Percentiles rank a stretch among this genome's conserved stretches.
Conservation (phyloP, 1,140 invertebrate genomes). For the Ceratoteleas bidentatus region DNA sequence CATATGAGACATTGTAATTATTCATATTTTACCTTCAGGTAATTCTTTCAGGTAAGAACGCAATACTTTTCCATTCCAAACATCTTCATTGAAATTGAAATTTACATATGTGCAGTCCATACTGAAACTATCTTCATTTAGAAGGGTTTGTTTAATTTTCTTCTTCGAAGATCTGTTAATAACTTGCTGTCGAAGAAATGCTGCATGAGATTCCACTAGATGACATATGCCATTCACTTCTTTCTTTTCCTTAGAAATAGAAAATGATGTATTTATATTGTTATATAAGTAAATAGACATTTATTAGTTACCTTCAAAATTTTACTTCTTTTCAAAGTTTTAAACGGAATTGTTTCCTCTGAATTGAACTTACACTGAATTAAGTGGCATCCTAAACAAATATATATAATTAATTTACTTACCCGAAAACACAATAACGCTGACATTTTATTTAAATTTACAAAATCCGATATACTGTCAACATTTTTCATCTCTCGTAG, state of each 20-base stretch:
- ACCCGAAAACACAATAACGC: too few relatives aligned
- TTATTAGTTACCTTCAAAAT: too few relatives aligned
- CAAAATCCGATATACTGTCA: too few relatives aligned
- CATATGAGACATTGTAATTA: too few relatives aligned
- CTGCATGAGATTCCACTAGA: constrained; percentile 74
- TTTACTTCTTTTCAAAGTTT: too few relatives aligned
- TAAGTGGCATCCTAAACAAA: too few relatives aligned
- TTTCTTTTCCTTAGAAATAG: constrained; percentile 59
- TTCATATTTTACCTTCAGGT: constrained; percentile 75
- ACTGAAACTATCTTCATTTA: constrained; percentile 52
- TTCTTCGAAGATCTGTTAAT: constrained; percentile 71
- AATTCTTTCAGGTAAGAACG: constrained; percentile 68
- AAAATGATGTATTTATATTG: constrained; percentile 1
- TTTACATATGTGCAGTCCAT: constrained; percentile 68
- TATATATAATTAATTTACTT: too few relatives aligned
- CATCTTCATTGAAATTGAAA: constrained; percentile 56
- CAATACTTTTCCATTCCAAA: constrained; percentile 71
- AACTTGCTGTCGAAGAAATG: constrained; percentile 73
- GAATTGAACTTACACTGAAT: too few relatives aligned
- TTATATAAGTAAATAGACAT: constrained; percentile 10
- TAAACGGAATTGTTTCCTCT: too few relatives aligned
- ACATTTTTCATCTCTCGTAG: too few relatives aligned
- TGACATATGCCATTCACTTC: constrained; percentile 72
- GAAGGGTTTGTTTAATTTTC: constrained; percentile 48
- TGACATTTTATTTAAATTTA: too few relatives aligned